phyloP scores from a whole-genome alignment of 2,888 invertebrate genomes.

The Creontiades dilutus region DNA sequence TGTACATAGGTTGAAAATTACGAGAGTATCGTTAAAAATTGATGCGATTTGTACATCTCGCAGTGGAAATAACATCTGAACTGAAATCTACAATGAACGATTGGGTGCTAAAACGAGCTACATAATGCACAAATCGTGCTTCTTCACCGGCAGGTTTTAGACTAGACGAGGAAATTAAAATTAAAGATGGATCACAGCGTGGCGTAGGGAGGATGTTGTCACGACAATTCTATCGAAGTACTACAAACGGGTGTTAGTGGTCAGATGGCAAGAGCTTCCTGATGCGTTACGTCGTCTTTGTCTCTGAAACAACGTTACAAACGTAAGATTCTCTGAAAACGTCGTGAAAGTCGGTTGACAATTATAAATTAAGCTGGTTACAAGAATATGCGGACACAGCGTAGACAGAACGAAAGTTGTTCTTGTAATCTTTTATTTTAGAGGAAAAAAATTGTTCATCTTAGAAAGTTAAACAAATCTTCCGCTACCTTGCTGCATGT shows the following conservation, averaged over 20 bases:
- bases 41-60: not conserved
- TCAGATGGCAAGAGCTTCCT: not conserved
- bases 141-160: not conserved
- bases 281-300: not conserved
- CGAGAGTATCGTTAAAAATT: not conserved
- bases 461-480: no score
- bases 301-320: not conserved
- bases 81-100: not conserved
- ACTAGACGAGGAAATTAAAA: conserved; percentile 9
- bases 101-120: not conserved
- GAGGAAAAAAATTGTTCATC: no score
- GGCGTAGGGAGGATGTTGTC: not conserved
- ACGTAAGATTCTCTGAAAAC: not conserved
- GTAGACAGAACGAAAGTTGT: no score
- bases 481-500: no score
- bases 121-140: not conserved
- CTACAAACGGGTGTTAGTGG: not conserved
- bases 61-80: not conserved
- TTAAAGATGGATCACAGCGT: not conserved
- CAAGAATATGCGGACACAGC: no score
- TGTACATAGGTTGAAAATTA: not conserved
- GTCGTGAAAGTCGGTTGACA: not conserved
- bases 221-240: conserved; percentile 12
- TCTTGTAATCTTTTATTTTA: no score
- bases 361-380: no score